Conservation (phyloP, 2,888 invertebrate genomes). For the Sabatieria punctata region DNA sequence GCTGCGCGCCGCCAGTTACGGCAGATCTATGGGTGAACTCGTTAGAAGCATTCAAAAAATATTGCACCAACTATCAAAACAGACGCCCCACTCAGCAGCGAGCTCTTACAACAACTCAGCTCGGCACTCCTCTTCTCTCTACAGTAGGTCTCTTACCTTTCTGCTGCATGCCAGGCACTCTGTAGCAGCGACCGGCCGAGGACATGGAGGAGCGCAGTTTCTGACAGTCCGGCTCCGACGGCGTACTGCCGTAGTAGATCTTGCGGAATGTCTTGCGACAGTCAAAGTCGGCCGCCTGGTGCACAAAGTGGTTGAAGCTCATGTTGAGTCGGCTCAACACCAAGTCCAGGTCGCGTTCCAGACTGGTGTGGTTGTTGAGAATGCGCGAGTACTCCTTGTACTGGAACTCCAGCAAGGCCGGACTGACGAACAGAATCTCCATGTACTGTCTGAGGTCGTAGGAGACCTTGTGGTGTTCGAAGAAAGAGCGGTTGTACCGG, state of each 20-base stretch:
- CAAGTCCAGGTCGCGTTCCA: conserved; percentile 14
- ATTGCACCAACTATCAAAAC: too few relatives aligned
- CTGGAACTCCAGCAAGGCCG: conserved; percentile 15
- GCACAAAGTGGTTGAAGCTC: too few relatives aligned
- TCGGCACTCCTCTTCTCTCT: too few relatives aligned
- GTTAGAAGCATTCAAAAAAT: too few relatives aligned
- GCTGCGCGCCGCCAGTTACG: too few relatives aligned
- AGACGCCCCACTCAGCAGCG: too few relatives aligned
- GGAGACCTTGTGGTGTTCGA: conserved; percentile 17
- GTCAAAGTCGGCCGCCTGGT: conserved; percentile 1
- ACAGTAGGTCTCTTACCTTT: too few relatives aligned
- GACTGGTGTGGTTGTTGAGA: conserved; percentile 14
- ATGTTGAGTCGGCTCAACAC: conserved; percentile 14
- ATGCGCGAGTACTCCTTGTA: conserved; percentile 4
- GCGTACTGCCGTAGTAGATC: not conserved
- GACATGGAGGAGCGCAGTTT: not conserved
- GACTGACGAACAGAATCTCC: conserved; percentile 20
- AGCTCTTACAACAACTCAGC: too few relatives aligned
- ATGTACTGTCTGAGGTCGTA: conserved; percentile 21
- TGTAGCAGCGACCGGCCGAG: conserved; percentile 8
- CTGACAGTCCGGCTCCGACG: not conserved
- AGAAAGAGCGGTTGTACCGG: not conserved
- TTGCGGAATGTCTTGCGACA: not conserved
- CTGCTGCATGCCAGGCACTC: conserved; percentile 6
- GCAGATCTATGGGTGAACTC: too few relatives aligned